phyloP scores from a whole-genome alignment of 2,113 vertebrate genomes.

The Grus americana region DNA sequence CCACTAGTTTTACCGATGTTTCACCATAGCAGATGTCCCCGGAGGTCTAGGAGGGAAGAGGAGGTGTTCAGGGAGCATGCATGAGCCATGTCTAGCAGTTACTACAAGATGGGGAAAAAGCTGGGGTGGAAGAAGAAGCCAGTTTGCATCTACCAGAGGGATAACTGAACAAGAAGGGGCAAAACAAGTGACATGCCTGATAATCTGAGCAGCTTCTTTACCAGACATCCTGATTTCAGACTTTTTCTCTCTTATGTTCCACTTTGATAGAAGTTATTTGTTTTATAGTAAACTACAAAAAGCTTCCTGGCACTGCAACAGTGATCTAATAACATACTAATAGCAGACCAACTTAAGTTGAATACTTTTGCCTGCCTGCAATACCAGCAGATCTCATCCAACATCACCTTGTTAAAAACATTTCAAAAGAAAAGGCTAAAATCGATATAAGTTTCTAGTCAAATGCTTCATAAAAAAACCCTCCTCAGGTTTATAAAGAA shows the following conservation, averaged over 20 bases:
- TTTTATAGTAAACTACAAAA: not conserved
- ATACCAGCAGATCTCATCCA: not conserved
- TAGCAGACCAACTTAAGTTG: not conserved
- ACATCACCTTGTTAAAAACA: not conserved
- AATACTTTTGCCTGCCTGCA: not conserved
- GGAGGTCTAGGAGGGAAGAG: not conserved
- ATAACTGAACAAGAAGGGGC: not conserved
- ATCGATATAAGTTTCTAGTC: not conserved
- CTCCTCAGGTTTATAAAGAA: not conserved
- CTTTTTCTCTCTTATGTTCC: not conserved
- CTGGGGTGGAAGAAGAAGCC: not conserved
- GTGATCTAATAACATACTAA: not conserved
- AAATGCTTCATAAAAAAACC: not conserved
- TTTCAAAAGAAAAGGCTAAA: not conserved
- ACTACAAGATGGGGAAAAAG: not conserved
- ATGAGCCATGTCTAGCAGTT: not conserved
- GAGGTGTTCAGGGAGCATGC: not conserved
- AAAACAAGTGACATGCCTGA: rapidly evolving
- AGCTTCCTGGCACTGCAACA: not conserved
- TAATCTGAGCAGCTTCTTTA: not conserved
- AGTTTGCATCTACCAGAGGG: not conserved
- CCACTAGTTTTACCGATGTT: not conserved
- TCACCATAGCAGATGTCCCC: not conserved
- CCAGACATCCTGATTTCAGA: not conserved
- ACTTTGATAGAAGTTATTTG: not conserved